Conservation (phyloP, 2,113 vertebrate species). For the Clarias macrocephalus region DNA sequence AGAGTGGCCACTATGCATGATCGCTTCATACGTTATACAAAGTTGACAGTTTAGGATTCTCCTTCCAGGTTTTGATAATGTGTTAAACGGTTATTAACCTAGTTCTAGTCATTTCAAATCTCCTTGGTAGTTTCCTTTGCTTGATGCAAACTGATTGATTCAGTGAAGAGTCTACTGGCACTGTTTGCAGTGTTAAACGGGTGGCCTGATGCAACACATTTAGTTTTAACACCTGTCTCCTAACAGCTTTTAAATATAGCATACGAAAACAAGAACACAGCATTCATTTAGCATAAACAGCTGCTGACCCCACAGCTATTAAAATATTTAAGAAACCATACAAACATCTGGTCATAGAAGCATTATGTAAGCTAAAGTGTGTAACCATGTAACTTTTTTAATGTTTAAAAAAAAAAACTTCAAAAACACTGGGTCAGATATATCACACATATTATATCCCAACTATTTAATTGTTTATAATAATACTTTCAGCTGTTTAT, state of each 20-base stretch:
- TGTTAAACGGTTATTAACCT: too few species aligned
- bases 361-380: background rate
- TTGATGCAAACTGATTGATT: too few species aligned
- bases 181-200: background rate
- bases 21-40: too few species aligned
- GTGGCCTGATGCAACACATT: background rate
- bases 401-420: background rate
- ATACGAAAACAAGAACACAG: background rate
- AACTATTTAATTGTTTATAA: background rate
- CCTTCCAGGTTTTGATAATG: too few species aligned
- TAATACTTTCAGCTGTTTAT: background rate
- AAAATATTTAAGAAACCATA: background rate
- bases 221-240: constrained; percentile 5
- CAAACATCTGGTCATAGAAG: background rate
- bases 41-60: too few species aligned
- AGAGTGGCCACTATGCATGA: too few species aligned
- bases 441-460: background rate
- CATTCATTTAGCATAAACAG: background rate
- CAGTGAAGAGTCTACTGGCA: background rate
- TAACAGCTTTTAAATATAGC: background rate
- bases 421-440: background rate
- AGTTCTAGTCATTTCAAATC: too few species aligned
- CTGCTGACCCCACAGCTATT: background rate
- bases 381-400: background rate
- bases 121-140: too few species aligned